Evolutionary conservation across 2,888 invertebrate genomes (phyloP), one percentile per base, ranked within the genome.

Genomic region (Alloplasta piceator): DNA sequence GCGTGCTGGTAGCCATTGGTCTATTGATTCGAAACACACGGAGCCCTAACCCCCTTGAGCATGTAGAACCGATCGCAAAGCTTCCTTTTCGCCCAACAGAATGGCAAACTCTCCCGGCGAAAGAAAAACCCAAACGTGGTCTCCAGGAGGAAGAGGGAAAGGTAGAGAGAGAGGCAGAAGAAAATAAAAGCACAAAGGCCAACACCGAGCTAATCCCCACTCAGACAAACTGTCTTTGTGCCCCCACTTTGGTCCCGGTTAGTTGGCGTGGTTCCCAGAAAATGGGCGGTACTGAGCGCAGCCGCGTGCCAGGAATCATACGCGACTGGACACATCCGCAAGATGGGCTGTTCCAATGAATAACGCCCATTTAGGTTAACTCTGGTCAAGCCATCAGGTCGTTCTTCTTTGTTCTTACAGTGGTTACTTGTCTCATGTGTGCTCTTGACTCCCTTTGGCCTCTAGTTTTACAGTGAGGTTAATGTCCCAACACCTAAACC

Each of bases 1-100:
- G 89, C 89, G 89, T 87, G 86, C 85, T 84, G 85, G 89, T 90
- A 89, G 90, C 89, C 90, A 89, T 87, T 90, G 89, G 87, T 89
- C 90, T 91, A 91, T 91, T 90, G 91, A 91, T 89, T 88, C 82
- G 78, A 48, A 26, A 56, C 68, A 76, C 12, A 39, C 67, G 26
- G 39, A 58, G 38, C 56, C 64, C 71, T 52, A 6, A 14, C 1
- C 52, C 14, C 12, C 14, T 26, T 14, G 64, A 56, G 70, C 26
- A 43, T 56, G n/a, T 7, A 58, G 68, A 71, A 3, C 52, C 61
- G 66, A 63, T 61, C 64, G 41, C 46, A 10, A 9, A 16, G 39
- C 6, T 56, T 1, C n/a, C 38, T 71, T 26, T 26, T 26, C 12
- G 64, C 26, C 36, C 55, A 43, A 9, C 7, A 48, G 38, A 48